phyloP scores from a whole-genome alignment of 2,888 invertebrate genomes.

The Hypolimnas misippus region DNA sequence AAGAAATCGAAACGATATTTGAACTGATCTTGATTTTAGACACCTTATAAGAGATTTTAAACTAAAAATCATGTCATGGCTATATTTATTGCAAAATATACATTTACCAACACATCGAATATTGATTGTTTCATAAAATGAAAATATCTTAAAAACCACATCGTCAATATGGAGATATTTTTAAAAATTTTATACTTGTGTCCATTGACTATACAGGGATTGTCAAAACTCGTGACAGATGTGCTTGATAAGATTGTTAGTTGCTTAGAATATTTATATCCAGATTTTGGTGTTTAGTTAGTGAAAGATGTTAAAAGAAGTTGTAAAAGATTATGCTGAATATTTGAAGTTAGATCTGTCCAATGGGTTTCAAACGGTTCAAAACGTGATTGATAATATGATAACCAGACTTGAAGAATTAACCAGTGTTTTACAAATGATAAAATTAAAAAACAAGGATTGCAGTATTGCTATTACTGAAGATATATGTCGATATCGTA shows the following conservation, averaged over 20 bases:
- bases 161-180: conserved; percentile 63
- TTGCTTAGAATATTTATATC: conserved; percentile 74
- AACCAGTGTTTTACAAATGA: conserved; percentile 84
- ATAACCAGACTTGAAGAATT: conserved; percentile 86
- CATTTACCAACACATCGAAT: conserved; percentile 30
- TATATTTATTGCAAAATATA: conserved; percentile 42
- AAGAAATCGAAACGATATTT: background rate
- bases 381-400: conserved; percentile 87
- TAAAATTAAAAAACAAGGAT: conserved; percentile 76
- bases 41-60: conserved; percentile 3
- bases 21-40: background rate
- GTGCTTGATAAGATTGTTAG: conserved; percentile 63
- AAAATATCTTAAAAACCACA: conserved; percentile 13
- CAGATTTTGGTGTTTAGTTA: conserved; percentile 66
- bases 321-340: conserved; percentile 81
- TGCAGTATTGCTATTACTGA: conserved; percentile 75
- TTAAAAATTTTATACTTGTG: conserved; percentile 61
- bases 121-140: conserved; percentile 14
- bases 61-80: conserved; percentile 41
- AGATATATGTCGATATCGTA: conserved; percentile 79
- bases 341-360: conserved; percentile 82
- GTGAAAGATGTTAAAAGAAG: conserved; percentile 75
- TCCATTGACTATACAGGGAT: conserved; percentile 62
- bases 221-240: conserved; percentile 70
- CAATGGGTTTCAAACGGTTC: conserved; percentile 83